phyloP scores from a whole-genome alignment of 2,113 vertebrate species.

The Macquaria australasica region DNA sequence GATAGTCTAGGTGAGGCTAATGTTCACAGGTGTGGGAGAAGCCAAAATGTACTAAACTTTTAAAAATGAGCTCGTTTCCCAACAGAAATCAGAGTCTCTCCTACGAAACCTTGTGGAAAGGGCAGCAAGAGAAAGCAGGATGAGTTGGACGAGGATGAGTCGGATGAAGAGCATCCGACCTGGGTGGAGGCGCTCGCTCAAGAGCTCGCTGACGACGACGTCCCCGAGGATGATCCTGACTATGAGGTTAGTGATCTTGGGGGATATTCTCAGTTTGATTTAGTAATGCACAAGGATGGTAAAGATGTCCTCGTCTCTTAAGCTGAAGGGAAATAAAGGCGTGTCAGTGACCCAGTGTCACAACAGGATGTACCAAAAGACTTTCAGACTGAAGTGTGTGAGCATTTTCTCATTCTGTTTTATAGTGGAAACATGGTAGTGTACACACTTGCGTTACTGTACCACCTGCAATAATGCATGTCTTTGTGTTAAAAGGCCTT shows the following conservation, averaged over 20 bases:
- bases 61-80: neutral
- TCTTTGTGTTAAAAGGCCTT: neutral
- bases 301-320: neutral
- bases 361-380: neutral
- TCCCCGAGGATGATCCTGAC: slow-evolving; percentile 70
- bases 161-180: slow-evolving; percentile 78
- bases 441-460: too few relatives aligned
- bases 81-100: slow-evolving; percentile 82
- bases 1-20: too few relatives aligned
- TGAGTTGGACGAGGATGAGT: slow-evolving; percentile 84
- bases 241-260: slow-evolving; percentile 69
- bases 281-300: neutral
- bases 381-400: too few relatives aligned
- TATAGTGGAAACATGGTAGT: neutral
- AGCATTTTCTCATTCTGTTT: too few relatives aligned
- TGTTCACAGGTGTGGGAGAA: too few relatives aligned
- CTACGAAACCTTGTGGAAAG: slow-evolving; percentile 79
- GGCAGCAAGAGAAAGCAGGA: slow-evolving; percentile 88
- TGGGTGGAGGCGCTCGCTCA: slow-evolving; percentile 82
- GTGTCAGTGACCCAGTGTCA: too few relatives aligned
- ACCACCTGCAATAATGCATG: neutral
- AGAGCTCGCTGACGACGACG: slow-evolving; percentile 83
- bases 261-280: neutral
- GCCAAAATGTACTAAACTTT: too few relatives aligned
- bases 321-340: too few relatives aligned